These are phyloP conservation scores for Poeciliopsis prolifica DNA, from an alignment of 2,113 vertebrate genomes.

Conservation along the genomic window DNA sequence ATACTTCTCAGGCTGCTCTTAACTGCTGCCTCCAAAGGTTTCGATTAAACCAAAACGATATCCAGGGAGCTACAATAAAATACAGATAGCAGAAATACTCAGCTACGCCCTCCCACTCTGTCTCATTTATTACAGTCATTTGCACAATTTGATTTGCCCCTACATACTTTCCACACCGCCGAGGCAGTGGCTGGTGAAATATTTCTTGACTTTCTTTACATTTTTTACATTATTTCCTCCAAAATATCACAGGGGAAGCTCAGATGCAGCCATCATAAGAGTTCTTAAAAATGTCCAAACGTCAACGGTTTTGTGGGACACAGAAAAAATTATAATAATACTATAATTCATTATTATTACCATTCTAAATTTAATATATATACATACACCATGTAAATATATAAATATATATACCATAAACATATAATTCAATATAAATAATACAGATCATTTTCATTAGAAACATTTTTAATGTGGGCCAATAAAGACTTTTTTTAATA, in stretches of 20 bases:
- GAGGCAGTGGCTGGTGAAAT: background rate
- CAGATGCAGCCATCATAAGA: background rate
- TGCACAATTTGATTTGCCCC: slow-evolving; percentile 19
- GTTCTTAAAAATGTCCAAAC: background rate
- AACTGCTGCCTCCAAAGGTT: slow-evolving; percentile 41
- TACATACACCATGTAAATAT: too few species aligned
- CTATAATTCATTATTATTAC: too few species aligned
- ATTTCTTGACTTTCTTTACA: background rate
- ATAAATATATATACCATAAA: too few species aligned
- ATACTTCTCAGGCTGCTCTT: slow-evolving; percentile 7
- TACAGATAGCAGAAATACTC: slow-evolving; percentile 10
- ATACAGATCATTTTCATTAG: too few species aligned
- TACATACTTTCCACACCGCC: slow-evolving; percentile 34
- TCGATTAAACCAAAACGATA: slow-evolving; percentile 12
- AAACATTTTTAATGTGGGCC: too few species aligned
- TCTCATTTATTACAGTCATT: slow-evolving; percentile 29
- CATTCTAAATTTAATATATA: too few species aligned
- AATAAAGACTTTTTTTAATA: too few species aligned
- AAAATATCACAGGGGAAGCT: background rate
- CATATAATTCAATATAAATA: too few species aligned
- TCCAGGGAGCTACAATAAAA: slow-evolving; percentile 24
- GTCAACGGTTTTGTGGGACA: too few species aligned
- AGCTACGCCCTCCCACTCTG: slow-evolving; percentile 49
- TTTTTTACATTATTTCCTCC: background rate
- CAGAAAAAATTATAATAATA: too few species aligned